Base-by-base conservation (phyloP, 1,140 invertebrate species). In the Diabrotica virgifera region DNA sequence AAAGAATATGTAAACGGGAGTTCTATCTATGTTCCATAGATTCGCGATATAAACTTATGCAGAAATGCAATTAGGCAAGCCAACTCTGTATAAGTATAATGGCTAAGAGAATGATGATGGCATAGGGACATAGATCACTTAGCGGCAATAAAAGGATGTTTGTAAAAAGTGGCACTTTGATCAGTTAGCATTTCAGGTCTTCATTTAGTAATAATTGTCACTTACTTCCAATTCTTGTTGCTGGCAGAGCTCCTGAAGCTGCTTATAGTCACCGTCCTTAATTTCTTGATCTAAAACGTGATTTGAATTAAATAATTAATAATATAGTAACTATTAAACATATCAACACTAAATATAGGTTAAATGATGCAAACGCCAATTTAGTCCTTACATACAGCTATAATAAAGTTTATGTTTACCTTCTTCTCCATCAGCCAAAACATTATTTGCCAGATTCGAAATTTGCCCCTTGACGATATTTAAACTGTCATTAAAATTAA, bases 381-480 rank as follows among this genome's bases (percentile, higher is more conserved):
- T 46, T 46, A 8, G 40, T 46, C 40, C 40, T 46, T 46, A 46
- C 3, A n/a, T 46, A 46, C 4, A 46, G 8, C 3, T 46, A 46
- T 3, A 3, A 46, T n/a, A 46, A 46, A 46, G 40, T 46, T 46
- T n/a, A 46, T 46, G 5, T 46, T 40, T 68, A 77, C 75, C 77
- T 81, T 85, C 83, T 11, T 85, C 81, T 46, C 82, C 80, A 59
- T 87, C 86, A 57, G 85, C 83, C 65, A 89, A 78, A 36, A 88
- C 88, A 76, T 90, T 89, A 70, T 87, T 87, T 65, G 89, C 88
- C 70, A 90, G 86, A 79, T 82, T 90, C 9, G 86, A 86, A 65
- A 91, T 84, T 78, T 90, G 89, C 71, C 88, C 88, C 76, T 89
- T 90, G 67, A 90, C 79, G 82, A 82, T 85, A 76, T 83, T 87